Percentiles rank a stretch among this genome's conserved stretches.
Evolutionary conservation across 2,113 vertebrate species (phyloP).

Genomic region (Lota lota): DNA sequence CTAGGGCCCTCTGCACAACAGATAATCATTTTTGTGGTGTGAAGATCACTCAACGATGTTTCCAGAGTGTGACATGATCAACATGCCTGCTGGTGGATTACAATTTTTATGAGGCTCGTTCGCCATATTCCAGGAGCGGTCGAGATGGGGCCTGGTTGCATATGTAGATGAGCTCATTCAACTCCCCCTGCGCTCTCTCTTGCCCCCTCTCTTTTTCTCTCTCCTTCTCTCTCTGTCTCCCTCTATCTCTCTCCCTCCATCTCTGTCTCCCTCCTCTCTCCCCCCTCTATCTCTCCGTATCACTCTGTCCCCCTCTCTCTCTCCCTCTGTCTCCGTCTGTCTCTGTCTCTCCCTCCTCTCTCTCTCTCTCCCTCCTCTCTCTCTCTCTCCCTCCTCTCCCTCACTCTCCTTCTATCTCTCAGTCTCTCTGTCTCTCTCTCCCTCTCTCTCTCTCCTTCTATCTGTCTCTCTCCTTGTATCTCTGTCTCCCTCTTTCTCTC

Average conservation of each 20-base stretch:
- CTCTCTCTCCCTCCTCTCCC: background rate
- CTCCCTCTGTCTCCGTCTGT: too few relatives aligned
- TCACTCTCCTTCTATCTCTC: too few relatives aligned
- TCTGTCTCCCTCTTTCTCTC: too few relatives aligned
- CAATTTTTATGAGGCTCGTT: conserved; percentile 48
- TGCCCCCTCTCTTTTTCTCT: background rate
- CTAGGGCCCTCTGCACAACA: conserved; percentile 22
- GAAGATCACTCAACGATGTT: conserved; percentile 20
- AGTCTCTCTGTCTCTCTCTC: conserved; percentile 8
- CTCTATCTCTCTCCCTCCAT: background rate
- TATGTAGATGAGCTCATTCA: conserved; percentile 44
- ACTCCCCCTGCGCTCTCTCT: background rate
- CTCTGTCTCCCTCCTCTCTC: too few relatives aligned
- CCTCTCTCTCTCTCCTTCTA: background rate
- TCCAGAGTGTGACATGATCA: conserved; percentile 35
- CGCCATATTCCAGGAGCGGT: background rate
- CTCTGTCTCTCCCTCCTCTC: too few relatives aligned
- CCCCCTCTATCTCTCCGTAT: background rate
- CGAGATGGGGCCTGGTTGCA: conserved; percentile 9
- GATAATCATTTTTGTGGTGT: conserved; percentile 23
- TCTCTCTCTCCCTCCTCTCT: background rate
- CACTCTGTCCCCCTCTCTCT: conserved; percentile 6
- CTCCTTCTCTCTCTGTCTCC: conserved; percentile 5
- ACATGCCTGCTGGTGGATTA: conserved; percentile 42
- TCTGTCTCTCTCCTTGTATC: too few relatives aligned